Conservation (phyloP, 2,113 vertebrate genomes). For the Microcebus tavaratra region DNA sequence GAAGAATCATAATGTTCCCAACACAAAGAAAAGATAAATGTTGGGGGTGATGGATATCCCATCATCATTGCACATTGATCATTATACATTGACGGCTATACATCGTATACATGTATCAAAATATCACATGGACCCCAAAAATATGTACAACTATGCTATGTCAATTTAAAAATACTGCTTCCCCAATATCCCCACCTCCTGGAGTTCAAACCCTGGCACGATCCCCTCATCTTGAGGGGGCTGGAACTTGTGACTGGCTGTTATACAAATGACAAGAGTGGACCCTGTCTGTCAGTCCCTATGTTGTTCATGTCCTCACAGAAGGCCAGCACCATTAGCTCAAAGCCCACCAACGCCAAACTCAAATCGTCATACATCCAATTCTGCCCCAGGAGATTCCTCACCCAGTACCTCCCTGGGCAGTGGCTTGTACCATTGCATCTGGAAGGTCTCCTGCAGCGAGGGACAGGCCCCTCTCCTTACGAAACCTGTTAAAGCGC, state of each 20-base stretch:
- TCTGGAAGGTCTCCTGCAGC: background rate
- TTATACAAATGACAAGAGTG: background rate
- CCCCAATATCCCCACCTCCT: background rate
- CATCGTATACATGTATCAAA: no score
- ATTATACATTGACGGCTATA: no score
- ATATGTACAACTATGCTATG: no score
- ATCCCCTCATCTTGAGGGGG: background rate
- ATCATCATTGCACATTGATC: no score
- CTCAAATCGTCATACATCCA: background rate
- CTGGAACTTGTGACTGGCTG: background rate
- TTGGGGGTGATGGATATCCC: no score
- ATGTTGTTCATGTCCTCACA: background rate
- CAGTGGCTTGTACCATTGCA: background rate
- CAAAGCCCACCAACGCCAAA: background rate
- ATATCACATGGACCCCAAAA: no score
- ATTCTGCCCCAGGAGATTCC: background rate
- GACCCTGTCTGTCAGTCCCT: background rate
- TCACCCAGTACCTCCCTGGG: background rate
- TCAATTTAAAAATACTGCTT: no score
- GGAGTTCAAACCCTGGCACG: background rate
- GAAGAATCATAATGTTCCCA: no score
- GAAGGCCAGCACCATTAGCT: background rate
- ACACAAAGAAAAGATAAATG: no score
- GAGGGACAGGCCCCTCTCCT: background rate
- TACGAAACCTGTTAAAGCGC: background rate